Evolutionary conservation across 2,113 vertebrate genomes (phyloP).

Genomic region (Bubo blakistoni): DNA sequence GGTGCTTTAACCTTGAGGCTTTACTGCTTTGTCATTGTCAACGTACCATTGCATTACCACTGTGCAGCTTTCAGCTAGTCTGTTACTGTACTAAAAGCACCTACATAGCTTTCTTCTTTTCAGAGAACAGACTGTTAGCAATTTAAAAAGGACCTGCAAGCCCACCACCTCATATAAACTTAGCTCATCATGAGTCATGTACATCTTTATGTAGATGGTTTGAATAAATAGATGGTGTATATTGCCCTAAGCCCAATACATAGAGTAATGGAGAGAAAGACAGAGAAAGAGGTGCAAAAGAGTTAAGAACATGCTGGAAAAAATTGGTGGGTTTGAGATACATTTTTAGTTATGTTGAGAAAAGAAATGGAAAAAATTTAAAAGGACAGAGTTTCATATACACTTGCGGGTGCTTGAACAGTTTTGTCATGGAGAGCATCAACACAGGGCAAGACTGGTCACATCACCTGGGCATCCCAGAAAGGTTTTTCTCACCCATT

Average conservation of each 20-base stretch:
- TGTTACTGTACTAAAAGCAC: not conserved
- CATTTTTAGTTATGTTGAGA: not conserved
- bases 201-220: accelerated
- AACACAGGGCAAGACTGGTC: not conserved
- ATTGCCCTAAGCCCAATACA: not conserved
- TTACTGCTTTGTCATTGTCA: not conserved
- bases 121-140: not conserved
- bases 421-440: not conserved
- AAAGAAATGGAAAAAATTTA: not conserved
- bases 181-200: accelerated
- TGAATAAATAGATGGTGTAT: not conserved
- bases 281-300: not conserved
- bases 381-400: not conserved
- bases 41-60: accelerated
- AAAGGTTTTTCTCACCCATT: not conserved
- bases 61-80: not conserved
- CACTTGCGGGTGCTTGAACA: not conserved
- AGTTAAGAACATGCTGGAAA: not conserved
- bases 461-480: not conserved
- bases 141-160: not conserved
- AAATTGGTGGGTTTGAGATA: not conserved
- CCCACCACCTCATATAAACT: not conserved
- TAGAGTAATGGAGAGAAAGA: not conserved
- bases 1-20: not conserved
- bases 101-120: not conserved